These are phyloP conservation scores for Cantharis flavilabris DNA, from an alignment of 2,888 invertebrate genomes.

Conservation along the genomic window DNA sequence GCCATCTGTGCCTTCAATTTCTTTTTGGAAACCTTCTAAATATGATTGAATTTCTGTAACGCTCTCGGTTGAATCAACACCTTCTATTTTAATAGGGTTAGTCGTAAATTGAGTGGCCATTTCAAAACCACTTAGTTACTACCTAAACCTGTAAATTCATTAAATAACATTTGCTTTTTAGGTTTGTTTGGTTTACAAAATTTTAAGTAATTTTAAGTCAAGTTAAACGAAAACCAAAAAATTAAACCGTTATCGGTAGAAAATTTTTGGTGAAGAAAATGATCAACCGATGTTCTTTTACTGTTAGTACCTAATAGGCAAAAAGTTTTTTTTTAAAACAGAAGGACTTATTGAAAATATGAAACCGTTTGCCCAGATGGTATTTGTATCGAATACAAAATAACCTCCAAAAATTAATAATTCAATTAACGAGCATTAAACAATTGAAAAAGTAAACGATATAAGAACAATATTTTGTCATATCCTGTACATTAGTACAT, in stretches of 20 bases:
- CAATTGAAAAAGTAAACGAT: neutral
- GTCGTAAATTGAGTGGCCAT: constrained; percentile 53
- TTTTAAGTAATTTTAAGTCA: no score
- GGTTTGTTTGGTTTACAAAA: neutral
- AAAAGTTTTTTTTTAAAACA: neutral
- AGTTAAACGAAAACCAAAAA: no score
- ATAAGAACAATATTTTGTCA: neutral
- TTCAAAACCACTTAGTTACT: neutral
- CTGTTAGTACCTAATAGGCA: neutral
- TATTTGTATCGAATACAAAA: neutral
- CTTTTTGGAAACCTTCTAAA: constrained; percentile 80
- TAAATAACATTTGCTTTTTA: neutral
- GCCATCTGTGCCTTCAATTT: constrained; percentile 67
- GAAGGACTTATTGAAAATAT: neutral
- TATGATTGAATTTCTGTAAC: constrained; percentile 80
- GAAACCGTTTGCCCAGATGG: neutral
- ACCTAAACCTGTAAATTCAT: neutral
- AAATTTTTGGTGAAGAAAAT: no score
- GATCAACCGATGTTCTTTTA: no score
- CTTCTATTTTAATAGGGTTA: constrained; percentile 55
- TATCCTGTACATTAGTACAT: neutral
- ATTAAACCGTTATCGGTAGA: no score
- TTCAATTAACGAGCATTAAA: neutral
- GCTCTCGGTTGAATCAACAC: constrained; percentile 54
- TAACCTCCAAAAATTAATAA: neutral